Conservation (phyloP, 2,888 invertebrate species). For the Autographa gamma region DNA sequence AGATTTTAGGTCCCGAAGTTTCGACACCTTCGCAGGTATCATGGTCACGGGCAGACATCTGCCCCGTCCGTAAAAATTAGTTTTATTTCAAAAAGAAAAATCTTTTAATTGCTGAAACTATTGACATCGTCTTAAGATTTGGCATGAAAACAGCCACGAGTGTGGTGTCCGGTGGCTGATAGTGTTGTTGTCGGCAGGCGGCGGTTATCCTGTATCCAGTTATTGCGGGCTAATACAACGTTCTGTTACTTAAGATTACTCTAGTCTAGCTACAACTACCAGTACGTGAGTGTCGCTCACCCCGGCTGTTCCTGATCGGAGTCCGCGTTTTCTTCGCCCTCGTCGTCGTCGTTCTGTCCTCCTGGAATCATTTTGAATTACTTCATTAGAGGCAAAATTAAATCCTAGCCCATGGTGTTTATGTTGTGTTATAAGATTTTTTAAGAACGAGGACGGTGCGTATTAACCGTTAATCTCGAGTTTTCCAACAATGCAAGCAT, state of each 20-base stretch:
- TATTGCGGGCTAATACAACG: background rate
- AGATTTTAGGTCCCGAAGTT: too few relatives aligned
- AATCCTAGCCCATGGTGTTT: too few relatives aligned
- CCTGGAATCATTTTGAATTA: conserved; percentile 58
- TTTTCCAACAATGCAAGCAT: too few relatives aligned
- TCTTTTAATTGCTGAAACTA: background rate
- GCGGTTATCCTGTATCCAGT: background rate
- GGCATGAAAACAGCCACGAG: background rate
- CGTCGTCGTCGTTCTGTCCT: conserved; percentile 88
- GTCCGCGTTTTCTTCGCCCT: conserved; percentile 90
- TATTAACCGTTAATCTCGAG: too few relatives aligned
- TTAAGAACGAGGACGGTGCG: too few relatives aligned
- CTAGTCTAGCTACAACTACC: conserved; percentile 15
- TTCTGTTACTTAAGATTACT: conserved; percentile 7
- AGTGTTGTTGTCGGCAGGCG: background rate
- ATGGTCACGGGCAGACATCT: too few relatives aligned
- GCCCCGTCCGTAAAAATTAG: too few relatives aligned
- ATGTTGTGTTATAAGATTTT: too few relatives aligned
- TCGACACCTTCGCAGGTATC: too few relatives aligned
- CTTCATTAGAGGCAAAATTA: too few relatives aligned
- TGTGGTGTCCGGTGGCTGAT: background rate
- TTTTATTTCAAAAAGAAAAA: too few relatives aligned
- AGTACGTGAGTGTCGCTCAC: conserved; percentile 60
- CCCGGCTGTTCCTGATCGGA: conserved; percentile 83
- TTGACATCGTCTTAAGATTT: background rate